A percentile compares a stretch with the other conserved stretches of the same genome.
Evolutionary conservation across 2,888 invertebrate species (phyloP).

Genomic region (Drosophila pegasa): DNA sequence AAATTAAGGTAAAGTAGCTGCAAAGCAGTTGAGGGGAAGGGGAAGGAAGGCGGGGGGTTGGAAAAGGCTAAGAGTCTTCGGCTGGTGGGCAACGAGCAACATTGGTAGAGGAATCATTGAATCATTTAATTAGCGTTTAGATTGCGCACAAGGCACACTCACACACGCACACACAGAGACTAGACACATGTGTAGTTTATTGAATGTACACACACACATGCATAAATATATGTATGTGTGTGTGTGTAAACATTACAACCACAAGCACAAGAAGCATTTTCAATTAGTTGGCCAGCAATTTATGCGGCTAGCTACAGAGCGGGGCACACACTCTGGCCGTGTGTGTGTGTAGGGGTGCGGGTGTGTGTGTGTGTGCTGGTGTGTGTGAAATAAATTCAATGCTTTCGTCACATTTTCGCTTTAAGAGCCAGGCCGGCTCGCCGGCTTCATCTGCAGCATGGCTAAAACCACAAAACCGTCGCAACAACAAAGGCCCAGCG

Average conservation of each 20-base stretch:
- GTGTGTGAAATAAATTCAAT: slow-evolving; percentile 63
- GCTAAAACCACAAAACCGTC: slow-evolving; percentile 70
- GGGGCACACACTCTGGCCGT: background rate
- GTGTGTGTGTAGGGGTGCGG: background rate
- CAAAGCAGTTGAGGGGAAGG: background rate
- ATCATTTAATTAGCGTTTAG: slow-evolving; percentile 85
- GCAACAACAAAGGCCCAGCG: slow-evolving; percentile 69
- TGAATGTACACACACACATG: slow-evolving; percentile 41
- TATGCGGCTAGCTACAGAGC: slow-evolving; percentile 62
- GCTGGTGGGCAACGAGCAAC: slow-evolving; percentile 15
- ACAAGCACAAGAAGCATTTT: slow-evolving; percentile 74
- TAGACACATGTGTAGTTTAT: slow-evolving; percentile 48
- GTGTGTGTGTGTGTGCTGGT: slow-evolving; percentile 6
- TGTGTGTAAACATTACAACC: slow-evolving; percentile 40
- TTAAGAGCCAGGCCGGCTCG: slow-evolving; percentile 45
- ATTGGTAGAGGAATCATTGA: slow-evolving; percentile 79
- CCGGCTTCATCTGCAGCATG: slow-evolving; percentile 41
- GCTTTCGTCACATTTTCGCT: slow-evolving; percentile 70
- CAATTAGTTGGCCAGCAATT: slow-evolving; percentile 81
- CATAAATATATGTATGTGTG: slow-evolving; percentile 7
- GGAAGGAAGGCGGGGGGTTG: background rate
- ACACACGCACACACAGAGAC: slow-evolving; percentile 22
- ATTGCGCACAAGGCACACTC: slow-evolving; percentile 62
- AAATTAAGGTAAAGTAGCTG: slow-evolving; percentile 79
- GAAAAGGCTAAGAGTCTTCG: slow-evolving; percentile 9